phyloP scores from a whole-genome alignment of 2,797 vertebrate genomes.

The Rhinella marina region DNA sequence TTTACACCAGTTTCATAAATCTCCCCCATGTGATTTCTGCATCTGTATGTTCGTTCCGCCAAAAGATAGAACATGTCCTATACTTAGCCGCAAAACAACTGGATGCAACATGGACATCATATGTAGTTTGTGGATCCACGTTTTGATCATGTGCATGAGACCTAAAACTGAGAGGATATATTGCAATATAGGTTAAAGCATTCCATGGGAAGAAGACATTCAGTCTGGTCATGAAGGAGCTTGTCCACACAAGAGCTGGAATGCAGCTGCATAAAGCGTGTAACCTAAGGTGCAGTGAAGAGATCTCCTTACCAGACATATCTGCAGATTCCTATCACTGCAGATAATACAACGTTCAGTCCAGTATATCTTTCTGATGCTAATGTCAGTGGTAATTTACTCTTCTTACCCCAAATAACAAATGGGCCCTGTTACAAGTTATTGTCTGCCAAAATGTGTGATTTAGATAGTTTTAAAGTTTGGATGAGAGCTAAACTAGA shows the following conservation, averaged over 20 bases:
- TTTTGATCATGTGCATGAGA: no score
- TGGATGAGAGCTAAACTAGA: neutral
- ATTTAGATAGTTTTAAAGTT: neutral
- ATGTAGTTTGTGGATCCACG: no score
- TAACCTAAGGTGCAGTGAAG: neutral
- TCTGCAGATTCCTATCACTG: neutral
- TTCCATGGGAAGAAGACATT: no score
- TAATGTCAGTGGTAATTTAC: neutral
- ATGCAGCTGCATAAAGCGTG: neutral
- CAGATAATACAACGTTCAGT: neutral
- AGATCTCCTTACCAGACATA: neutral
- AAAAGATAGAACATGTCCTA: no score
- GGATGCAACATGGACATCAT: no score
- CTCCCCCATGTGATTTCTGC: no score
- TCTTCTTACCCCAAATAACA: neutral
- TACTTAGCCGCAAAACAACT: no score
- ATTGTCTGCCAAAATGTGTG: neutral
- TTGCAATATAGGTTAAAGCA: no score
- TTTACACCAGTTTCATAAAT: no score
- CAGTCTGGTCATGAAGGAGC: neutral
- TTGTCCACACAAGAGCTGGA: constrained; percentile 11
- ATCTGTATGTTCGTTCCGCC: no score
- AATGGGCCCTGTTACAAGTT: neutral
- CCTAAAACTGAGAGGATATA: no score
- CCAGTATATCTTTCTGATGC: neutral